Conservation (phyloP, 2,113 vertebrate genomes). For the Tragelaphus imberbis region DNA sequence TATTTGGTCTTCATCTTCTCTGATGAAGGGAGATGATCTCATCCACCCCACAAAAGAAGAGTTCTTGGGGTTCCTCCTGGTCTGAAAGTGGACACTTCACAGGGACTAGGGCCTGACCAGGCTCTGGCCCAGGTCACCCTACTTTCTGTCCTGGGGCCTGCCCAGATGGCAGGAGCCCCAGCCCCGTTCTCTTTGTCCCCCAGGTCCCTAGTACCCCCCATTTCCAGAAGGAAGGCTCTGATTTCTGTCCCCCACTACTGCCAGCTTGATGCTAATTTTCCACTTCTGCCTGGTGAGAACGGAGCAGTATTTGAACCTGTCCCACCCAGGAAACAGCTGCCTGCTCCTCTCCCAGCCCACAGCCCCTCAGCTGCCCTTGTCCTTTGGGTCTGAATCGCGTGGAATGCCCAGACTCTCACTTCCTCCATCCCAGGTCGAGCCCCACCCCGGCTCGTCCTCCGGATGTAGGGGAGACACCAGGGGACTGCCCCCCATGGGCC, state of each 20-base stretch:
- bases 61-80: neutral
- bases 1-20: neutral
- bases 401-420: slow-evolving; percentile 31
- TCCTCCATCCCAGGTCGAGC: neutral
- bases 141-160: neutral
- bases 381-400: slow-evolving; percentile 37
- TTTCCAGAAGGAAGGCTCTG: neutral
- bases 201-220: neutral
- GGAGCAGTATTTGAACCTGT: neutral
- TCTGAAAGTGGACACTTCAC: neutral
- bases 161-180: neutral
- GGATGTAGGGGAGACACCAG: neutral
- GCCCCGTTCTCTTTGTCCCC: neutral
- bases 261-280: neutral
- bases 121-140: neutral
- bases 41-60: neutral
- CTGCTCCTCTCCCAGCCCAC: neutral
- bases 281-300: neutral
- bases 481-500: neutral
- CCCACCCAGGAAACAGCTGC: slow-evolving; percentile 58
- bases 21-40: neutral
- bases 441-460: neutral
- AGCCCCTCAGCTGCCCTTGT: slow-evolving; percentile 59
- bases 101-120: neutral
- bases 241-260: neutral